Percentiles rank a stretch among this genome's conserved stretches.
Evolutionary conservation across 2,888 invertebrate species (phyloP).

Genomic region (Tridacna gigas): DNA sequence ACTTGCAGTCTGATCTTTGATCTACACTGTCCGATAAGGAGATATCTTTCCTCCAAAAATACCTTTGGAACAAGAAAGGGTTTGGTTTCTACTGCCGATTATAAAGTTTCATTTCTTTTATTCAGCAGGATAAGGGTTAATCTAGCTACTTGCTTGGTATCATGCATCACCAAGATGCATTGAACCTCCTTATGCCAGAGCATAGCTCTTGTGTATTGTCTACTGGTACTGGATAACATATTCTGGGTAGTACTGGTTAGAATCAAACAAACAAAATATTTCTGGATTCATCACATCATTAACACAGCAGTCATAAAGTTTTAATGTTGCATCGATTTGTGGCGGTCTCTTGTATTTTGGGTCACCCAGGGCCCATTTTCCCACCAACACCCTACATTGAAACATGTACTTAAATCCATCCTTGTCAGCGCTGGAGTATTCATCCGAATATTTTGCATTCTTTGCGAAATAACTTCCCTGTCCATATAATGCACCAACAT

Average conservation of each 20-base stretch:
- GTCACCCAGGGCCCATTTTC: conserved; percentile 71
- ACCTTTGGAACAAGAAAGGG: too few species aligned
- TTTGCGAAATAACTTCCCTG: conserved; percentile 72
- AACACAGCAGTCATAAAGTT: conserved; percentile 74
- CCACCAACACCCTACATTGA: conserved; percentile 75
- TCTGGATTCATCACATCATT: conserved; percentile 69
- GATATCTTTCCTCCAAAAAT: too few species aligned
- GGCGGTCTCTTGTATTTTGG: conserved; percentile 73
- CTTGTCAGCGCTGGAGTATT: conserved; percentile 62
- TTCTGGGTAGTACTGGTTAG: conserved; percentile 79
- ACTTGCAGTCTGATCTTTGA: too few species aligned
- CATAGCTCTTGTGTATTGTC: too few species aligned
- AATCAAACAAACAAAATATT: conserved; percentile 78
- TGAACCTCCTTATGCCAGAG: too few species aligned
- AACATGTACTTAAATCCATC: conserved; percentile 72
- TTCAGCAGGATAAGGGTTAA: too few species aligned
- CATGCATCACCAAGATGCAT: too few species aligned
- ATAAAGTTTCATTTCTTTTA: too few species aligned
- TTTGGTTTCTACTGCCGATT: too few species aligned
- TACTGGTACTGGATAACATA: conserved; percentile 73
- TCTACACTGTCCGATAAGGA: too few species aligned
- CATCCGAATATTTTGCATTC: conserved; percentile 71
- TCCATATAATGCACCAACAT: conserved; percentile 70
- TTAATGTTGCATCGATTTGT: conserved; percentile 30
- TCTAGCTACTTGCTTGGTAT: too few species aligned